These are phyloP conservation scores for Drosophila parthenogenetica DNA, from an alignment of 2,888 invertebrate species.

Conservation along the genomic window DNA sequence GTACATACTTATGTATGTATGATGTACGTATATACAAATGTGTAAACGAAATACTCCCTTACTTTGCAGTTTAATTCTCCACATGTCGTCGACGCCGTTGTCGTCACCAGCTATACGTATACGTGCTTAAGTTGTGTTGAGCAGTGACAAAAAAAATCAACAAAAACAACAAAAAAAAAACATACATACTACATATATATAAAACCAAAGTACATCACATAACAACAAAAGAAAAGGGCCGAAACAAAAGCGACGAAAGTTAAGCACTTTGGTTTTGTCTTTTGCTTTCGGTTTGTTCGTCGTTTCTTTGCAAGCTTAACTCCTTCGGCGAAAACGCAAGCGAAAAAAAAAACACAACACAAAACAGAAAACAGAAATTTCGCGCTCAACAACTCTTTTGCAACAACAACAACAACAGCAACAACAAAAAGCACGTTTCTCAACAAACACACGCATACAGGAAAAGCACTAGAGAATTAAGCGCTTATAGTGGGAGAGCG, in stretches of 20 bases:
- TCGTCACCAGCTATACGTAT: constrained; percentile 56
- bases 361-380: constrained; percentile 28
- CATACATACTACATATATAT: constrained; percentile 33
- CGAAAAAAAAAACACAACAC: constrained; percentile 31
- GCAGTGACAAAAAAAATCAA: constrained; percentile 41
- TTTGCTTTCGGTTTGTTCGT: constrained; percentile 55
- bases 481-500: constrained; percentile 26
- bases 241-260: constrained; percentile 60
- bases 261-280: constrained; percentile 60
- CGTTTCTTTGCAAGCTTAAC: constrained; percentile 50
- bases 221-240: constrained; percentile 53
- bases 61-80: constrained; percentile 74
- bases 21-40: constrained; percentile 12
- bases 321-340: constrained; percentile 44
- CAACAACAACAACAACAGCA: constrained; percentile 32
- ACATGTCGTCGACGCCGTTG: constrained; percentile 60
- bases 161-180: constrained; percentile 23
- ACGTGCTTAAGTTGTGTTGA: constrained; percentile 78
- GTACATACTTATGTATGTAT: constrained; percentile 6
- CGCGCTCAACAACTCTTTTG: constrained; percentile 61
- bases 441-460: constrained; percentile 30
- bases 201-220: constrained; percentile 54
- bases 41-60: constrained; percentile 61
- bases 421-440: constrained; percentile 25
- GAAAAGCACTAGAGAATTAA: constrained; percentile 24